These are phyloP conservation scores for Passerculus sandwichensis DNA, from an alignment of 2,797 vertebrate genomes.

Conservation along the genomic window DNA sequence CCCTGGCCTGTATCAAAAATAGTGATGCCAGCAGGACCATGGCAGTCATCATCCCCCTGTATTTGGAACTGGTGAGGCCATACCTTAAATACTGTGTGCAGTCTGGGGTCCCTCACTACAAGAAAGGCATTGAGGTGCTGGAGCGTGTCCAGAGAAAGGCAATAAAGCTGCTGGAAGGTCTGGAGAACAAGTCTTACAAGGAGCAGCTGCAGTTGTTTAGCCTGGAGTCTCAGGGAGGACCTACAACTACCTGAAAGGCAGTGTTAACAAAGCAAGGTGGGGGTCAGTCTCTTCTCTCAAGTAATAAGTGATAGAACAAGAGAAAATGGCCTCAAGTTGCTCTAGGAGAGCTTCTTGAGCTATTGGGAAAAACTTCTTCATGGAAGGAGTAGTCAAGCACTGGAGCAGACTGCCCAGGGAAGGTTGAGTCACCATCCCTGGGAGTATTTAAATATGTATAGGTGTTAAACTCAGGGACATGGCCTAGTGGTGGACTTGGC, in stretches of 20 bases:
- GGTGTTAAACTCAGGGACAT: not conserved
- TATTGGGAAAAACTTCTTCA: not conserved
- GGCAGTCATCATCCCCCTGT: not conserved
- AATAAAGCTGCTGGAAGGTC: not conserved
- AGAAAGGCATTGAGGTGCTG: not conserved
- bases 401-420: not conserved
- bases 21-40: not conserved
- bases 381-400: not conserved
- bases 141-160: fast-evolving
- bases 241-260: not conserved
- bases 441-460: not conserved
- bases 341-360: not conserved
- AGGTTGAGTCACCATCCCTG: not conserved
- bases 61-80: not conserved
- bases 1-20: not conserved
- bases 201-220: not conserved
- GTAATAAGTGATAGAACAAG: not conserved
- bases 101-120: not conserved
- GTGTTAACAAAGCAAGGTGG: not conserved
- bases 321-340: not conserved
- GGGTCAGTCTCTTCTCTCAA: not conserved
- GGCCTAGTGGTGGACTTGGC: not conserved
- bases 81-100: not conserved
- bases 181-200: not conserved
- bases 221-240: not conserved